Base-by-base conservation (phyloP, 2,888 invertebrate species). In the Diadegma fenestrale region DNA sequence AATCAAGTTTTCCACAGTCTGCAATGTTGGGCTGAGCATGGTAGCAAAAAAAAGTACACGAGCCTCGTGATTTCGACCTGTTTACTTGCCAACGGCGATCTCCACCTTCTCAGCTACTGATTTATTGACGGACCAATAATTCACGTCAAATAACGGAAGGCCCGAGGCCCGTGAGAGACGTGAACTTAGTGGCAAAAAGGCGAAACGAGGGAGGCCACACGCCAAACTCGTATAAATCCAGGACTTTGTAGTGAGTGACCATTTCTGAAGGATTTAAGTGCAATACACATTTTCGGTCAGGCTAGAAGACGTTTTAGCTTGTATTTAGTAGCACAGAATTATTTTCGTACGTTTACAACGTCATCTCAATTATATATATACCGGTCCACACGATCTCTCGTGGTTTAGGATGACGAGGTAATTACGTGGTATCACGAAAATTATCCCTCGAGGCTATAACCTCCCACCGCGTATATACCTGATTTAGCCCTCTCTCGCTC, bases 101-200 rank as follows among this genome's bases (percentile, higher is more conserved):
- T 54, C 19, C 61, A 45, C 78, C 48, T 72, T 48, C 80, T 19
- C 12, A 48, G 26, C 14, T 22, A 30, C 58, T 66, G 37, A 61
- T 45, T 66, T 58, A 48, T 30, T 61, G 58, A 77, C 26, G 68
- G 22, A 79, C 45, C 77, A 68, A 80, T 77, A 80, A 84, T 77
- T 80, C 66, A 77, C 64, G n/a, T 72, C 66, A 80, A 80, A 80
- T 80, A 72, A 84, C 80, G 80, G 26, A 76, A 80, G 66, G 45
- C 69, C 69, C 48, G 30, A 58, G 69, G 69, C 17, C 41, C 58
- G 19, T 19, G 26, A 41, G 33, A 69, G 12, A 26, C 78, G 33
- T 19, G n/a, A 54, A 54, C 51, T 30, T 33, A 22, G 63, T 41
- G 63, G 45, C 63, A 19, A 48, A 41, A 10, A 30, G 63, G n/a